Evolutionary conservation across 2,113 vertebrate species (phyloP).

Genomic region (Aplodontia rufa): DNA sequence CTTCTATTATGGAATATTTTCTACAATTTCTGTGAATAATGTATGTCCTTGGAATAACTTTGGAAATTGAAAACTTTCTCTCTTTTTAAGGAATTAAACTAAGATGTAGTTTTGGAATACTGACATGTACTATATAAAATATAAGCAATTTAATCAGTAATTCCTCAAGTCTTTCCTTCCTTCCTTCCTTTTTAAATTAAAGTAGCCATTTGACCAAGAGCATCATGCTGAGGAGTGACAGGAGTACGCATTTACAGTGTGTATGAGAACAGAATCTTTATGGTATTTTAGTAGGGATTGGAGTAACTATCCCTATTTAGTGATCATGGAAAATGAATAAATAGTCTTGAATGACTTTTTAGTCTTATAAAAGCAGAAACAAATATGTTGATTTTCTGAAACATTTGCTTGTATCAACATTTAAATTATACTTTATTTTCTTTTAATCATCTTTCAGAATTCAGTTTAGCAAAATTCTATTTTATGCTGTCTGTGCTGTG

Average conservation of each 20-base stretch:
- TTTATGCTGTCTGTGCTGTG: not conserved
- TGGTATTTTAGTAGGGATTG: not conserved
- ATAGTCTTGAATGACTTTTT: not conserved
- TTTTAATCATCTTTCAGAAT: not conserved
- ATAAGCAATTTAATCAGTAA: not conserved
- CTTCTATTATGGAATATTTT: not conserved
- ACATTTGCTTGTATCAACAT: not conserved
- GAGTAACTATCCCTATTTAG: not conserved
- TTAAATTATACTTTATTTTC: not conserved
- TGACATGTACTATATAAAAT: not conserved
- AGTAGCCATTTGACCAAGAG: not conserved
- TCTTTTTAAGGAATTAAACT: not conserved
- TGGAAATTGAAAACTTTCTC: not conserved
- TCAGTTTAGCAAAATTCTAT: not conserved
- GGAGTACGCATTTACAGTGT: not conserved
- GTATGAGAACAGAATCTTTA: not conserved
- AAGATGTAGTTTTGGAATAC: not conserved
- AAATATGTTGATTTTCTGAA: conserved; percentile 19
- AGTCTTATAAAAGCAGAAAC: not conserved
- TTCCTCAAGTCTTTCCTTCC: not conserved
- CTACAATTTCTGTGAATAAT: conserved; percentile 1
- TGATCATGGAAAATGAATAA: not conserved
- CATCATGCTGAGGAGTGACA: not conserved
- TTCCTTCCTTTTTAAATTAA: not conserved
- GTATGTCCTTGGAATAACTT: not conserved